A percentile compares a stretch with the other conserved stretches of the same genome.
Conservation (phyloP, 2,797 vertebrate genomes). For the Aulostomus chinensis region DNA sequence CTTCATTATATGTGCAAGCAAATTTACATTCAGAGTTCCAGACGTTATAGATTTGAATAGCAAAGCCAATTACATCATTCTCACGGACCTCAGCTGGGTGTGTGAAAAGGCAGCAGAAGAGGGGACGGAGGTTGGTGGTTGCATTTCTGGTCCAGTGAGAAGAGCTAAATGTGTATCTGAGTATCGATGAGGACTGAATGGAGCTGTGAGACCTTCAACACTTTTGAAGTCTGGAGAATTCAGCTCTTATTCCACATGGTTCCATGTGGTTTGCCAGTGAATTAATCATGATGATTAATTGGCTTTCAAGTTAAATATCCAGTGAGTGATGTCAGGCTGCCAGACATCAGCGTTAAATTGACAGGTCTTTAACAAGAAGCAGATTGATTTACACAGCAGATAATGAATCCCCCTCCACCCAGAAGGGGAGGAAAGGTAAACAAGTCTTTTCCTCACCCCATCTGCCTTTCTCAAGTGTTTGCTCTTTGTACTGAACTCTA, state of each 20-base stretch:
- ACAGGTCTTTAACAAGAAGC: conserved; percentile 84
- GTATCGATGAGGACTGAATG: conserved; percentile 42
- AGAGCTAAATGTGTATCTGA: conserved; percentile 40
- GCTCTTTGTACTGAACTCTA: conserved; percentile 45
- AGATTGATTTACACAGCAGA: conserved; percentile 85
- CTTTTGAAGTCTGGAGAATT: conserved; percentile 41
- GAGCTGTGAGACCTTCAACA: conserved; percentile 42
- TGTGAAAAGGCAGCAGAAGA: conserved; percentile 11
- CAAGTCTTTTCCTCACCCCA: conserved; percentile 73
- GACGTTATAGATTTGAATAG: conserved; percentile 52
- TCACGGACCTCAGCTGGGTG: not conserved
- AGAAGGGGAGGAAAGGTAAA: conserved; percentile 81
- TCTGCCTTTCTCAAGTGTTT: conserved; percentile 49
- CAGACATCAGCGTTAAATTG: conserved; percentile 83
- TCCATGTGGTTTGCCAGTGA: conserved; percentile 83
- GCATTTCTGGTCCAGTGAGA: conserved; percentile 2
- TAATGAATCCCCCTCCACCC: conserved; percentile 81
- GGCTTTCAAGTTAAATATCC: conserved; percentile 87
- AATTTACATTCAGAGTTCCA: conserved; percentile 61
- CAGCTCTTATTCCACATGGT: conserved; percentile 56
- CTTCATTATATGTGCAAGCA: conserved; percentile 51
- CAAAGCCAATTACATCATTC: conserved; percentile 46
- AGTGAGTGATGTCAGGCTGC: conserved; percentile 83
- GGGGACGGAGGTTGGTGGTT: conserved; percentile 16
- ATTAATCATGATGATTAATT: conserved; percentile 90